Evolutionary conservation across 2,113 vertebrate species (phyloP).

Genomic region (Phaethon lepturus): DNA sequence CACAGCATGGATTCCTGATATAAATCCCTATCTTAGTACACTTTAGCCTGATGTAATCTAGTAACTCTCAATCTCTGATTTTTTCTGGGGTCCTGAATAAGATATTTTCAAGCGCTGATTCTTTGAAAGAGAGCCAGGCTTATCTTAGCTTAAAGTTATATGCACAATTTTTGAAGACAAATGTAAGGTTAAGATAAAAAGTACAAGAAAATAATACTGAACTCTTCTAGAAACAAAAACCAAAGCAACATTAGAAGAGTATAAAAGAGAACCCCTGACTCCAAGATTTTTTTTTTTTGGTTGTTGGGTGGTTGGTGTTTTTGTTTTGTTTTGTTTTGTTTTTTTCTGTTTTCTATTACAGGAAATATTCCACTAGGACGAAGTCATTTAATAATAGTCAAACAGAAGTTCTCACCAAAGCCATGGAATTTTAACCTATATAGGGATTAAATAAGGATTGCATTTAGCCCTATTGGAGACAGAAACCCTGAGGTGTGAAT

Average conservation of each 20-base stretch:
- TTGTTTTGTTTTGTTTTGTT: not conserved
- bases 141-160: not conserved
- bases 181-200: not conserved
- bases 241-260: not conserved
- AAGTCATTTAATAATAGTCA: not conserved
- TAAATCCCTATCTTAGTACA: not conserved
- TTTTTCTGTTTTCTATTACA: not conserved
- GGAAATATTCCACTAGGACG: not conserved
- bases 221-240: not conserved
- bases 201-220: not conserved
- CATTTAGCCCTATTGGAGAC: not conserved
- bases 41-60: not conserved
- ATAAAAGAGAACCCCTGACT: not conserved
- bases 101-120: not conserved
- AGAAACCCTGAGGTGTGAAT: not conserved
- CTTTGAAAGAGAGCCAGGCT: not conserved
- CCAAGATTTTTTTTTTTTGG: not conserved
- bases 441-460: not conserved
- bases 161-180: not conserved
- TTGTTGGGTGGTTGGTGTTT: not conserved
- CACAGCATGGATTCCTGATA: not conserved
- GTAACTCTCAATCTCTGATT: not conserved
- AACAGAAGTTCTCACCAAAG: not conserved
- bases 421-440: not conserved
- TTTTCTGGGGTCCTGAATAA: not conserved